Evolutionary conservation across 35 echinoderm and acorn worm genomes (phyloP), one percentile per base, ranked within the genome.

Genomic region (Holothuria glaberrima): DNA sequence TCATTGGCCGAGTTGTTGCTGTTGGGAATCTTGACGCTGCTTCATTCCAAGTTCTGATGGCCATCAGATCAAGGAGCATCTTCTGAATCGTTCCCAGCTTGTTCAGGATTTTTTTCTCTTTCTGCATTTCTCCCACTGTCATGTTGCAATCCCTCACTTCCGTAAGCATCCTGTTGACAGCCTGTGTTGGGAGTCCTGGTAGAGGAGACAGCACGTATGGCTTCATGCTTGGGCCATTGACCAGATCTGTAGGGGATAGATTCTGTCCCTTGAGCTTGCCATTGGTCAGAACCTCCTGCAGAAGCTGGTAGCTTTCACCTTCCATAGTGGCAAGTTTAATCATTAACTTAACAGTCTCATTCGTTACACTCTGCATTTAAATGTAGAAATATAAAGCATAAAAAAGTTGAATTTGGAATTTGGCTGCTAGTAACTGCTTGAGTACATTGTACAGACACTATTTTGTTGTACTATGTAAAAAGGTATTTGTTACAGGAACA

Each of bases 221-320:
- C 20, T 78, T 78, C 38, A 78, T 26, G 27, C 38, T 13, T 0
- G 71, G 74, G 18, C 74, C 74, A 19, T 48, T 78, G 2, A 48
- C 50, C 5, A 78, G n/a, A 17, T 78, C 74, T 12, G 5, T n/a
- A 6, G 36, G 0, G 3, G 74, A 48, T 17, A 78, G 27, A 9
- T 78, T 78, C 41, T 78, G 74, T 13, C 74, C 74, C 19, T 78
- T 78, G 3, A 78, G 74, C 9, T 48, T 45, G 0, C 74, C 74
- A 28, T 78, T 41, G 36, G 36, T 41, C 36, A 41, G 36, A 7
- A 41, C 36, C 7, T 41, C 36, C 36, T 41, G 36, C 36, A 41
- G 36, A 41, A 41, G 36, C 36, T 41, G 2, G 7, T 41, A 41
- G 7, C 7, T 41, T 7, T 41, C 36, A 41, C 7, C 36, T 4